Evolutionary conservation across 2,888 invertebrate genomes (phyloP).

Genomic region (Cremastinae sp.): DNA sequence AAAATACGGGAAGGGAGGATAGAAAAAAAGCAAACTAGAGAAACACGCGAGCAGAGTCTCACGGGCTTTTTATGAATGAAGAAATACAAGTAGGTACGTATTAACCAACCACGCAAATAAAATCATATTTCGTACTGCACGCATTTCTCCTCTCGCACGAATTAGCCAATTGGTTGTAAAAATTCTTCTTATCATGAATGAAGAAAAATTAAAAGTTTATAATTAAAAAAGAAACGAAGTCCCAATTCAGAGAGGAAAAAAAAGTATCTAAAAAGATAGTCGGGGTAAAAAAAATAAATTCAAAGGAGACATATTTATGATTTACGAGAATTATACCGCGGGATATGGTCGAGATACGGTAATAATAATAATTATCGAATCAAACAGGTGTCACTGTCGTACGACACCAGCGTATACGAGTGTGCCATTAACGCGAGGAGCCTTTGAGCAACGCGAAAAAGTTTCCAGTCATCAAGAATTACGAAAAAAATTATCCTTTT

Average conservation of each 20-base stretch:
- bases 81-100: slow-evolving; percentile 53
- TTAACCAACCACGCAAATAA: slow-evolving; percentile 70
- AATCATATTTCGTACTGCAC: slow-evolving; percentile 67
- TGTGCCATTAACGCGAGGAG: slow-evolving; percentile 36
- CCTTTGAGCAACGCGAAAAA: neutral
- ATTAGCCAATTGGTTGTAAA: slow-evolving; percentile 56
- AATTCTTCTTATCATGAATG: slow-evolving; percentile 18
- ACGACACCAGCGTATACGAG: slow-evolving; percentile 15
- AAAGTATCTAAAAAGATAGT: slow-evolving; percentile 7
- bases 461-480: neutral
- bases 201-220: slow-evolving; percentile 2
- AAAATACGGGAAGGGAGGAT: slow-evolving; percentile 58
- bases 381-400: slow-evolving; percentile 34
- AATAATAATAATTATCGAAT: slow-evolving; percentile 44
- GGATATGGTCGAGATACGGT: slow-evolving; percentile 12
- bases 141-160: slow-evolving; percentile 66
- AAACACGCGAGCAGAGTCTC: slow-evolving; percentile 59
- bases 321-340: slow-evolving; percentile 6
- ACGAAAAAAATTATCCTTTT: neutral
- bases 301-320: slow-evolving; percentile 21
- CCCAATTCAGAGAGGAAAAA: no score
- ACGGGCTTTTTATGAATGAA: slow-evolving; percentile 72
- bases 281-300: neutral
- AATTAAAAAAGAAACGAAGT: neutral
- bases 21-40: slow-evolving; percentile 63